Evolutionary conservation across 2,888 invertebrate species (phyloP), one percentile per base, ranked within the genome.

Genomic region (Sisyra nigra): DNA sequence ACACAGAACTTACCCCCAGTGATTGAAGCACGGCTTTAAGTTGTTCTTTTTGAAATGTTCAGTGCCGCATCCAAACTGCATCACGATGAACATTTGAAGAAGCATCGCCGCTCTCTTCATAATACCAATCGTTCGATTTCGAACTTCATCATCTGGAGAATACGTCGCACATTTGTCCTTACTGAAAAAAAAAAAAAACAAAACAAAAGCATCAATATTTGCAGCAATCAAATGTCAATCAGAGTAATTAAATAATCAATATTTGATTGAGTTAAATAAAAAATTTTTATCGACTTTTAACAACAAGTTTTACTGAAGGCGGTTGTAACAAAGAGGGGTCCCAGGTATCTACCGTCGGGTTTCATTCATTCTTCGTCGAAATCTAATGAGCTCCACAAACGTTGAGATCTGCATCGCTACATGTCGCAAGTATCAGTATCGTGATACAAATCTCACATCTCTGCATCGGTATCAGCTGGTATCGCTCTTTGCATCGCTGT

Each of bases 1-100:
- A n/a, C n/a, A n/a, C n/a, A n/a, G n/a, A n/a, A 50, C 65, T 57
- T 59, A 78, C 74, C 93, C 94, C 87, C 93, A 98, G 62, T 94
- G 96, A 57, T 37, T 37, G 18, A 18, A 37, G 37, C 37, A 37
- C 51, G 82, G 82, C 59, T 92, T 93, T 40, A 86, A 70, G 44
- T 83, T 76, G 60, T 84, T 89, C 53, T 76, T 79, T 53, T 80
- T 78, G 55, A 80, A 82, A 45, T 66, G 65, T 3, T 67, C 63
- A 6, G 73, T 67, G 10, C 87, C 86, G 52, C 91, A 87, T n/a
- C 92, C 89, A 56, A 96, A 78, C 57, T 96, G 93, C 32, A 91
- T 80, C 35, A 88, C 78, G 17, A 89, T 80, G 58, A 91, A 92
- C 70, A 96, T 87, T 61, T 96, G 93, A 56, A 96, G 71, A 19